A percentile compares a stretch with the other conserved stretches of the same genome.
Conservation (phyloP, 2,113 vertebrate species). For the Ptychochromis oligacanthus region DNA sequence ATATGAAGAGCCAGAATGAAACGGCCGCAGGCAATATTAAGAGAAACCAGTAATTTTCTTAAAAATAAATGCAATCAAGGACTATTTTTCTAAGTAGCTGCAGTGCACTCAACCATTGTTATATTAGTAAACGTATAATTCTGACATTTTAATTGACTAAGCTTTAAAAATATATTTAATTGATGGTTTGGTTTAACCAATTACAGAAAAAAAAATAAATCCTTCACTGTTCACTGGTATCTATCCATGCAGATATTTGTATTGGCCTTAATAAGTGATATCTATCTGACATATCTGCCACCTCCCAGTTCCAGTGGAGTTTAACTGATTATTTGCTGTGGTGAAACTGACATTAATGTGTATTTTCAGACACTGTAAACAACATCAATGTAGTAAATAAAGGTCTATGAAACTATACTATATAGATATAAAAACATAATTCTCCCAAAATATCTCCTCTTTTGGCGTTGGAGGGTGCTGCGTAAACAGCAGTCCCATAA, state of each 20-base stretch:
- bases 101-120: background rate
- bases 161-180: background rate
- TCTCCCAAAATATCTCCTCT: background rate
- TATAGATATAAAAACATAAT: background rate
- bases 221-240: background rate
- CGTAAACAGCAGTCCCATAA: background rate
- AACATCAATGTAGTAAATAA: background rate
- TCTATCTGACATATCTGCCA: background rate
- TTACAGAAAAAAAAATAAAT: background rate
- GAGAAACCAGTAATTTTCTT: slow-evolving; percentile 1
- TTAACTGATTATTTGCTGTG: background rate
- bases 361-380: background rate
- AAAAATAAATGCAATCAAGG: background rate
- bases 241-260: background rate
- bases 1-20: slow-evolving; percentile 54
- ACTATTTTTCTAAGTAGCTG: slow-evolving; percentile 1
- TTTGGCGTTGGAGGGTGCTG: background rate
- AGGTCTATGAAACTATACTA: background rate
- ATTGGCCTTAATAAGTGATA: background rate
- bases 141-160: background rate
- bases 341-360: background rate
- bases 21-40: background rate
- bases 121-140: background rate
- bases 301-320: background rate
- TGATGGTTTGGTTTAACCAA: background rate